Base-by-base conservation (phyloP, 37 sponge, comb jelly and placozoan species). In the Beroe forskalii region DNA sequence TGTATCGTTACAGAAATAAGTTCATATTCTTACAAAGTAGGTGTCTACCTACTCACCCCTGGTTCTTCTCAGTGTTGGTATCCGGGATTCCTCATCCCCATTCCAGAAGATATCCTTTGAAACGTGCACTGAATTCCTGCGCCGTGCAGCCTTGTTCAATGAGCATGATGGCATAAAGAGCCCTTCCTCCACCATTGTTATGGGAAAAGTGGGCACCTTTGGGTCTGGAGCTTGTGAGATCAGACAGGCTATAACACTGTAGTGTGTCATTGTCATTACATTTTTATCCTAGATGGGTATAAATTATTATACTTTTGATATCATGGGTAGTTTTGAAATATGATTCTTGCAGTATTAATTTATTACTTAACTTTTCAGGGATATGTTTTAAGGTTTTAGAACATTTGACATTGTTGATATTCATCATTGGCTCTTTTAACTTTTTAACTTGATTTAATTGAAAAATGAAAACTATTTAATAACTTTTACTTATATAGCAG, bases 41-140 rank as follows among this genome's bases (percentile, higher is more conserved):
- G n/a, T n/a, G n/a, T n/a, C n/a, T n/a, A n/a, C n/a, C n/a, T n/a
- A n/a, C n/a, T n/a, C n/a, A n/a, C 17, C 60, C 60, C 60, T 55
- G 60, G 9, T 64, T 22, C 25, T 33, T 37, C 20, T 33, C 40
- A 72, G 76, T 6, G 76, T 95, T 30, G 96, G 96, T 17, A 94
- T 97, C 75, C 93, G 94, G 92, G 41, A 93, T 32, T 93, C 92
- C 92, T 90, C 94, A 42, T 97, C 98, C 41, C 98, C 98, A 1
- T 92, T 97, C 41, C 98, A 97, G 91, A 94, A 97, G 92, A 95
- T 97, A 94, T 94, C 95, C 89, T 97, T 96, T 92, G 98, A 97
- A 91, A 97, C 98, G 0, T 94, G 96, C 22, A 96, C 96, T 92
- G 92, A 96, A 42, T 97, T 97, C 41, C 86, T 97, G 76, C 89